These are phyloP conservation scores for Strigamia maritima DNA, from an alignment of 2,888 invertebrate genomes.

Conservation along the genomic window DNA sequence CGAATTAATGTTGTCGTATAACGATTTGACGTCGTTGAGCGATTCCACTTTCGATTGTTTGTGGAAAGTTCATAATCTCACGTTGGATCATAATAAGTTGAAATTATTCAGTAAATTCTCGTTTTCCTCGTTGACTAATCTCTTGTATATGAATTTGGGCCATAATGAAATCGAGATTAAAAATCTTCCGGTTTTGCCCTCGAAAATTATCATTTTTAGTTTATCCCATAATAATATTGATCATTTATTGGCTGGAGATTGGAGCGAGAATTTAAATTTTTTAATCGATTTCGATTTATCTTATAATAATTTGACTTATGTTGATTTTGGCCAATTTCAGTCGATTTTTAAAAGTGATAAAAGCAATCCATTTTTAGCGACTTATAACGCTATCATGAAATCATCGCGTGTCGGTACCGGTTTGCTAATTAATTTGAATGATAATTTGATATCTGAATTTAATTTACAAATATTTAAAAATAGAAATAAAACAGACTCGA, in stretches of 20 bases:
- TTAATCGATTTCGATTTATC: conserved; percentile 58
- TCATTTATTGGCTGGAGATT: not conserved
- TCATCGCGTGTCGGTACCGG: no score
- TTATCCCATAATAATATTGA: not conserved
- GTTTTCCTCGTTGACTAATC: conserved; percentile 57
- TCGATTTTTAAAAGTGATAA: not conserved
- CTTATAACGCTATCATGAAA: not conserved
- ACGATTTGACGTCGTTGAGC: conserved; percentile 48
- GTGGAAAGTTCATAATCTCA: conserved; percentile 57
- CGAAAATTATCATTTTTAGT: not conserved
- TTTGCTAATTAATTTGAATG: not conserved
- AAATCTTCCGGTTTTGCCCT: not conserved
- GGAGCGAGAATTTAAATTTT: not conserved
- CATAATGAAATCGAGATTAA: not conserved
- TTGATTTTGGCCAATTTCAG: not conserved
- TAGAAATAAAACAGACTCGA: not conserved
- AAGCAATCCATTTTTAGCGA: not conserved
- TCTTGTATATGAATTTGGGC: conserved; percentile 45
- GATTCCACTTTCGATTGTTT: conserved; percentile 49
- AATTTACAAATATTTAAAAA: not conserved
- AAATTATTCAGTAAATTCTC: conserved; percentile 53
- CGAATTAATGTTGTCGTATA: not conserved
- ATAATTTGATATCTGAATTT: not conserved
- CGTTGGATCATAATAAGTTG: conserved; percentile 59
- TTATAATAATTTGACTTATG: conserved; percentile 43